Base-by-base conservation (phyloP, 2,797 vertebrate genomes). In the Brachymystax lenok region DNA sequence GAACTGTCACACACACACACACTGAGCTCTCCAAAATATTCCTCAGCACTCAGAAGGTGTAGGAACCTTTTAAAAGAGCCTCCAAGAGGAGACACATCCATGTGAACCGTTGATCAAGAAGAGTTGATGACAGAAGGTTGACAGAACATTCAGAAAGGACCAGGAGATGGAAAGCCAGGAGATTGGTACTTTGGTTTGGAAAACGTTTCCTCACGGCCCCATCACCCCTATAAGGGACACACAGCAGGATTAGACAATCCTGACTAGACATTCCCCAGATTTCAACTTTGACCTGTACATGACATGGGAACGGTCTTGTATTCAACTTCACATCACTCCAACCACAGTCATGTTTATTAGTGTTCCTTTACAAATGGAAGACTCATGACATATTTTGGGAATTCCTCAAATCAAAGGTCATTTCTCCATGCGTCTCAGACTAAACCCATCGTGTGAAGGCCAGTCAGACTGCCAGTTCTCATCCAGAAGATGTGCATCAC, bases 191-290 rank as follows among this genome's bases (percentile, higher is more conserved):
- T 56, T 17, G 17, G 7, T 17, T 5, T 6, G 7, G 54, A 56
- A 56, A 56, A n/a, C 54, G 7, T n/a, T 4, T 56, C n/a, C 54
- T n/a, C 17, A 17, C 3, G 54, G 19, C 54, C 17, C 17, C 13
- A 4, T 17, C 6, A 17, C 59, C 5, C 59, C 21, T 21, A 64
- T 21, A 64, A 64, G n/a, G 24, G 2, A 64, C 21, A 64, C 61
- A 64, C 61, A 64, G n/a, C 21, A n/a, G 24, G n/a, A 64, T 16
- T 1, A 54, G 52, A 54, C 12, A 16, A 4, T 52, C 10, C 4
- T 54, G 51, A 52, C 56, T 61, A 63, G 7, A 63, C n/a, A 14
- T 64, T 64, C 61, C 61, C 61, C n/a, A 64, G 61, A 64, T 21
- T 64, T 27, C n/a, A 64, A 64, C 61, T 27, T 64, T 64, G 21